These are phyloP conservation scores for Cryptotermes secundus DNA, from an alignment of 1,140 invertebrate genomes.

Conservation along the genomic window DNA sequence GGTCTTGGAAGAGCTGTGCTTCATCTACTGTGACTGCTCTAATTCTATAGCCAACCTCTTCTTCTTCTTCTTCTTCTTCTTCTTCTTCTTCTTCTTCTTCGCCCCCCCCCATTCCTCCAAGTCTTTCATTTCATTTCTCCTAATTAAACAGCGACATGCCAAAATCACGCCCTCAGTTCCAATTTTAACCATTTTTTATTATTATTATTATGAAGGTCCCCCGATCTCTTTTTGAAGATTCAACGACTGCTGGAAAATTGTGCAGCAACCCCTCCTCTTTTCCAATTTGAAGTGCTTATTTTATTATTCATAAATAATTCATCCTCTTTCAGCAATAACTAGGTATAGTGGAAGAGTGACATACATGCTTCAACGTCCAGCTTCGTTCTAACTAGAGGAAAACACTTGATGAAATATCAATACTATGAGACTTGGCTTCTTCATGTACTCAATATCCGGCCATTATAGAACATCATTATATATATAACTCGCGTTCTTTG, in stretches of 20 bases:
- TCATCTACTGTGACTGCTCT: too few species aligned
- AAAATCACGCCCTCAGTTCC: constrained; percentile 2
- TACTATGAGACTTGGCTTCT: too few species aligned
- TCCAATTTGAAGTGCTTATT: background rate
- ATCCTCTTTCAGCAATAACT: background rate
- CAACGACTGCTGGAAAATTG: background rate
- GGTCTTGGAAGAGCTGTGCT: too few species aligned
- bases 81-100: background rate
- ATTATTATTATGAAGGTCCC: background rate
- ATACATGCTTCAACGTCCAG: background rate
- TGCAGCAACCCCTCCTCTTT: background rate
- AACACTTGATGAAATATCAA: too few species aligned
- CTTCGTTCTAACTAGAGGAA: too few species aligned
- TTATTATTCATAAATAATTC: background rate
- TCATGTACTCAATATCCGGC: too few species aligned
- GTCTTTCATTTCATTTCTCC: background rate
- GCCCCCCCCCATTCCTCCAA: background rate
- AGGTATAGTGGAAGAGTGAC: background rate
- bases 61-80: background rate
- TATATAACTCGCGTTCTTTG: too few species aligned
- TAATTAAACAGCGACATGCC: constrained; percentile 16
- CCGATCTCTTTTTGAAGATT: background rate
- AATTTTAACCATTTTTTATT: background rate
- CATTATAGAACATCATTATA: too few species aligned
- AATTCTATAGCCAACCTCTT: background rate